Base-by-base conservation (phyloP, 1,140 invertebrate species). In the Rhagoletis zephyria region DNA sequence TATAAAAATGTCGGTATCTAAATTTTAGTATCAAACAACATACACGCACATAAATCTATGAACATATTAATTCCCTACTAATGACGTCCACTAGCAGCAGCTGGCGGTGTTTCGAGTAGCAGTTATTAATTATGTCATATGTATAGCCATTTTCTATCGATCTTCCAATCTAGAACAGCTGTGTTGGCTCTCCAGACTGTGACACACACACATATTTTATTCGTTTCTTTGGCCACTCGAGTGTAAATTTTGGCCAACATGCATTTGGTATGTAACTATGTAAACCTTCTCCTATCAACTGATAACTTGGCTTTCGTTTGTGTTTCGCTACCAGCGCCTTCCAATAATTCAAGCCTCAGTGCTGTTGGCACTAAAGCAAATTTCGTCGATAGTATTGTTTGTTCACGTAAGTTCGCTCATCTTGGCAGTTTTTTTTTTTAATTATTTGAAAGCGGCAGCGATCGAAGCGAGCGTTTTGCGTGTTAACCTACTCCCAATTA, bases 401-500 rank as follows among this genome's bases (percentile, higher is more conserved):
- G n/a, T 42, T 56, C 45, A 81, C 48, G 45, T n/a, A 30, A 1
- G 45, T 51, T 4, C 48, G 16, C 16, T 16, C 12, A 1, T 63
- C 10, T 63, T 63, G 12, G 16, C 61, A 63, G 7, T 60, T 60
- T 60, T 60, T 60, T 60, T 60, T 63, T 63, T 5, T 14, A 7
- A 14, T 63, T 63, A 1, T 63, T 63, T 63, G 4, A 45, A 16
- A 16, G 16, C 67, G 14, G 16, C 67, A 74, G 74, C 12, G 48
- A 2, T 56, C 51, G n/a, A 56, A 51, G n/a, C 48, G 74, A 0
- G 48, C 30, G 45, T 81, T 81, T 81, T 56, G 7, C 48, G 48
- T 81, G 74, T 81, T 81, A 81, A 81, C 74, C 74, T 81, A 81
- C 74, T 81, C 74, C 74, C 51, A 51, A 19, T 81, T 81, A 48